Evolutionary conservation across 2,888 invertebrate species (phyloP).

Genomic region (Barypeithes pellucidus): DNA sequence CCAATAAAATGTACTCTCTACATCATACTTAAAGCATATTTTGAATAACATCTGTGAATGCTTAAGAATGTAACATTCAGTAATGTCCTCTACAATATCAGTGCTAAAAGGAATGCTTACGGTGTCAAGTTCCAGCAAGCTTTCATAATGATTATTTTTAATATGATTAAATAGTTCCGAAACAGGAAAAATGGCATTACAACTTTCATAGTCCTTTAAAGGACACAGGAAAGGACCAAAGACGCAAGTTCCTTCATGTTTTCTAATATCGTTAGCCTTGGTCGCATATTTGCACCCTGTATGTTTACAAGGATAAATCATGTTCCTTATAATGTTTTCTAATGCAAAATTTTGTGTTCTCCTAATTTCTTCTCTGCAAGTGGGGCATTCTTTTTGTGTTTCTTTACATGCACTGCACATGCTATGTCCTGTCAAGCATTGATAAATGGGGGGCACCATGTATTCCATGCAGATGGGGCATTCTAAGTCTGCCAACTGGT

Average conservation of each 20-base stretch:
- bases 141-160: conserved; percentile 70
- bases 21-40: conserved; percentile 59
- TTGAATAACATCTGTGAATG: conserved; percentile 60
- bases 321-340: conserved; percentile 62
- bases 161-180: conserved; percentile 70
- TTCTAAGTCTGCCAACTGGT: conserved; percentile 58
- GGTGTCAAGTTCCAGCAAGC: conserved; percentile 60
- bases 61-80: conserved; percentile 60
- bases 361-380: conserved; percentile 59
- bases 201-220: conserved; percentile 56
- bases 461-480: conserved; percentile 66
- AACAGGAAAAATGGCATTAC: conserved; percentile 41
- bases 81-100: conserved; percentile 47
- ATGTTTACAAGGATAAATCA: conserved; percentile 64
- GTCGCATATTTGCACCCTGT: conserved; percentile 59
- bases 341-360: conserved; percentile 64
- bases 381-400: conserved; percentile 60
- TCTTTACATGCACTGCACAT: conserved; percentile 63
- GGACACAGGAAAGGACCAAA: conserved; percentile 58
- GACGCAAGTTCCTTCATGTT: conserved; percentile 58
- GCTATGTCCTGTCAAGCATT: conserved; percentile 64
- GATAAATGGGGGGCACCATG: conserved; percentile 66
- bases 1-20: conserved; percentile 58
- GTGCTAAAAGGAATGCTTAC: conserved; percentile 56
- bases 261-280: conserved; percentile 57